Evolutionary conservation across 2,113 vertebrate genomes (phyloP), one percentile per base, ranked within the genome.

Genomic region (Athene noctua): DNA sequence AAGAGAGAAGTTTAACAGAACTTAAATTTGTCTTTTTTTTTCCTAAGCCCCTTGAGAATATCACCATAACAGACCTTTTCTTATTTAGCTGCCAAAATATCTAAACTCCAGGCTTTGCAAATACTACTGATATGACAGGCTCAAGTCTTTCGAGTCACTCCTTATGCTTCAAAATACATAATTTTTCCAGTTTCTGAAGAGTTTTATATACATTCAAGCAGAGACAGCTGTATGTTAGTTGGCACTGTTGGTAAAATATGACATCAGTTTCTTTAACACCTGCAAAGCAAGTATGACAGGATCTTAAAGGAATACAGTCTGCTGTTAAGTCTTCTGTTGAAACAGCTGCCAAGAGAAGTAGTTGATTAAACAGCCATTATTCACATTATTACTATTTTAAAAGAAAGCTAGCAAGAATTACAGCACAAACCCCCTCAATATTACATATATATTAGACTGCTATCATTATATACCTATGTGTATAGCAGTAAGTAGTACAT

Each of bases 331-430:
- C 68, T 88, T 44, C 63, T 88, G 38, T 18, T 11, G 27, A 81
- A 96, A 83, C 30, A 94, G 72, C 58, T 86, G 92, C 88, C 90
- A 88, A 70, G 68, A 88, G n/a, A n/a, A 83, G 34, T 2, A 44
- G 52, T 61, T 86, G 88, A 97, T 95, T 86, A 93, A 96, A 91
- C 70, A 94, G 61, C 19, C 73, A 52, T 91, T 93, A 92, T 67
- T 92, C 77, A 57, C 58, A 36, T 89, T 75, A 89, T 65, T 75
- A 71, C 61, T 91, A 27, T 82, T 94, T 71, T 79, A 84, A 95
- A 84, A 29, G 83, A 81, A 94, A 88, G 26, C 30, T 61, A 80
- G 52, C 57, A 70, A 72, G 46, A 92, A 80, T 91, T 52, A 21
- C 17, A 42, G 58, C n/a, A 18, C n/a, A 57, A n/a, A 78, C 54